These are phyloP conservation scores for Gobionotothen gibberifrons DNA, from an alignment of 2,797 vertebrate species.

Conservation along the genomic window DNA sequence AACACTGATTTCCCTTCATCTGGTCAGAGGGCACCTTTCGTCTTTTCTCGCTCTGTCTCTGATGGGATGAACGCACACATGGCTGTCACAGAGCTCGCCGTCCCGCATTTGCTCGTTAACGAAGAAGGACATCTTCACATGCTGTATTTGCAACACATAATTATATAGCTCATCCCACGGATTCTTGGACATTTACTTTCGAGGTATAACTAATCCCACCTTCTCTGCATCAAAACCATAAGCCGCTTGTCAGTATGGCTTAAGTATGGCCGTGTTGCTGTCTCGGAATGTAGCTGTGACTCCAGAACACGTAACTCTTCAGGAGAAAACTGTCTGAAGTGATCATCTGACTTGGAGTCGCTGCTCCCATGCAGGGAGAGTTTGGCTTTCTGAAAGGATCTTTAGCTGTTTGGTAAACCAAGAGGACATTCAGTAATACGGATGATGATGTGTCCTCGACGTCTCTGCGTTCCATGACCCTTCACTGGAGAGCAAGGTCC, in stretches of 20 bases:
- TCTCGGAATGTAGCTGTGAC: conserved; percentile 38
- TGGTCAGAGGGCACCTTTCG: conserved; percentile 76
- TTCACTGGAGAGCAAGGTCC: conserved; percentile 12
- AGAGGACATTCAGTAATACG: conserved; percentile 6
- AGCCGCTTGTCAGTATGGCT: conserved; percentile 51
- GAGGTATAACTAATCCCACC: conserved; percentile 29
- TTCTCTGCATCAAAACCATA: conserved; percentile 44
- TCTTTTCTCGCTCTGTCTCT: not conserved
- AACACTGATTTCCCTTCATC: conserved; percentile 73
- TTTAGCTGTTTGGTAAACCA: conserved; percentile 23
- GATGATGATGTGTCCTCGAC: conserved; percentile 16
- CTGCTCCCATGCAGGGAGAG: conserved; percentile 7
- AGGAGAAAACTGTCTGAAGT: conserved; percentile 25
- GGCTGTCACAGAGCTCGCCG: not conserved
- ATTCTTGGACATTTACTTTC: conserved; percentile 30
- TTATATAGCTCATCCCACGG: conserved; percentile 28
- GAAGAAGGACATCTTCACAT: not conserved
- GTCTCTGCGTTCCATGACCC: conserved; percentile 10
- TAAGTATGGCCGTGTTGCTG: conserved; percentile 32
- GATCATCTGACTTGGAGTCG: conserved; percentile 31
- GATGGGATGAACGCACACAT: conserved; percentile 27
- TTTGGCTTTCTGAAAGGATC: not conserved
- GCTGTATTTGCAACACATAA: not conserved
- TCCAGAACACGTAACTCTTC: conserved; percentile 21
- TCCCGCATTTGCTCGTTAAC: not conserved